Conservation (phyloP, 2,888 invertebrate species). For the Oscheius sp. region DNA sequence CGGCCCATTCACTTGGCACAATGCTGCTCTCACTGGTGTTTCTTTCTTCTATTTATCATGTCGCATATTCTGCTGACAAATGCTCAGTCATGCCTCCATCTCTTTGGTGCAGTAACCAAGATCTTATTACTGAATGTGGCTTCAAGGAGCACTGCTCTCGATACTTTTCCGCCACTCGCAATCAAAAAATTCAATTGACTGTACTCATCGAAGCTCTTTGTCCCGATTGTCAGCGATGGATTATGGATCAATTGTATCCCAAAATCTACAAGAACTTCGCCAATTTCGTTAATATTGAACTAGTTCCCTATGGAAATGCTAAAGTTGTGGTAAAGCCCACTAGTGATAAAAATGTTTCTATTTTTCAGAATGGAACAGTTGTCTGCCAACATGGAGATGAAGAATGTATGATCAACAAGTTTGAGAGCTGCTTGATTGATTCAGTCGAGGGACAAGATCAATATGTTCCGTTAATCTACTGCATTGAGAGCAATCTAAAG, state of each 20-base stretch:
- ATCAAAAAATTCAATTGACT: slow-evolving; percentile 55
- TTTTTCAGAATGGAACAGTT: slow-evolving; percentile 52
- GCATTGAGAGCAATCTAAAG: slow-evolving; percentile 53
- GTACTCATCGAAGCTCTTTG: slow-evolving; percentile 59
- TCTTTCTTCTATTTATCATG: background rate
- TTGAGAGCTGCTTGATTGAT: slow-evolving; percentile 58
- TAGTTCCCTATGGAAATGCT: slow-evolving; percentile 69
- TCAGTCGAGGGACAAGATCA: slow-evolving; percentile 50
- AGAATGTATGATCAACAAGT: slow-evolving; percentile 64
- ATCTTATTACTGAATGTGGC: slow-evolving; percentile 53
- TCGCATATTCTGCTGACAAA: background rate
- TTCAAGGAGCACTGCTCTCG: slow-evolving; percentile 44
- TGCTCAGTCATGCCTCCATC: slow-evolving; percentile 52
- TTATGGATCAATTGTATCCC: slow-evolving; percentile 53
- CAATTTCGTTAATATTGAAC: slow-evolving; percentile 61
- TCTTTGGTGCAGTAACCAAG: slow-evolving; percentile 53
- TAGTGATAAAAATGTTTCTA: background rate
- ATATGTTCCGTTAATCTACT: slow-evolving; percentile 53
- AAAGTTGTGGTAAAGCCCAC: slow-evolving; percentile 36
- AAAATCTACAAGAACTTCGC: slow-evolving; percentile 53
- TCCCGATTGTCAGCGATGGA: slow-evolving; percentile 63
- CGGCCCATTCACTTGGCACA: background rate
- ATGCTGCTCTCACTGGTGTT: too few species aligned
- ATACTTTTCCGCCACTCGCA: slow-evolving; percentile 38
- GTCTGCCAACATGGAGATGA: slow-evolving; percentile 64